Percentiles rank a stretch among this genome's conserved stretches.
Evolutionary conservation across 1,140 invertebrate genomes (phyloP).

Genomic region (Meloidogyne exigua): DNA sequence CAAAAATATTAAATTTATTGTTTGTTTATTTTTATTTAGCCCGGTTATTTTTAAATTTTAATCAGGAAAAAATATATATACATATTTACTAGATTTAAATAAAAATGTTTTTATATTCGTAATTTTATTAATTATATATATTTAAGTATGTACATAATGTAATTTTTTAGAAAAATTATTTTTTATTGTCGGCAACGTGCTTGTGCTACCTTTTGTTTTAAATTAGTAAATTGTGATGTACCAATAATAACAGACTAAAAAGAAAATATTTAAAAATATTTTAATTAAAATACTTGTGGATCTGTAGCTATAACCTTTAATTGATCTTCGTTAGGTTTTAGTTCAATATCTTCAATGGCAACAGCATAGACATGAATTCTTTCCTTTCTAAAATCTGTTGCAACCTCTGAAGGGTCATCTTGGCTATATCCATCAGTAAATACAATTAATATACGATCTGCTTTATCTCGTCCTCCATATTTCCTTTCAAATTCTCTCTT

Average conservation of each 20-base stretch:
- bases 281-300: constrained; percentile 21
- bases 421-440: constrained; percentile 41
- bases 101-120: neutral
- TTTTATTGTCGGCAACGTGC: neutral
- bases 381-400: constrained; percentile 30
- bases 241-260: constrained; percentile 19
- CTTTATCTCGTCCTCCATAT: constrained; percentile 31
- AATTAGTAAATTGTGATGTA: constrained; percentile 1
- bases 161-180: too few species aligned
- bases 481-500: constrained; percentile 33
- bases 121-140: neutral
- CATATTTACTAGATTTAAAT: neutral
- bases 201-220: constrained; percentile 19
- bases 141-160: too few species aligned
- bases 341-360: constrained; percentile 25
- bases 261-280: neutral
- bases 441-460: constrained; percentile 22
- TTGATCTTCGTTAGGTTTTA: constrained; percentile 31
- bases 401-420: constrained; percentile 33
- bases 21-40: constrained; percentile 1
- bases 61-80: neutral
- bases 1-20: neutral
- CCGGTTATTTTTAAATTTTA: neutral
- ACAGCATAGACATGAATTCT: constrained; percentile 33
- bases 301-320: constrained; percentile 31